Evolutionary conservation across 2,797 vertebrate species (phyloP), one percentile per base, ranked within the genome.

Genomic region (Gallinago stenura): DNA sequence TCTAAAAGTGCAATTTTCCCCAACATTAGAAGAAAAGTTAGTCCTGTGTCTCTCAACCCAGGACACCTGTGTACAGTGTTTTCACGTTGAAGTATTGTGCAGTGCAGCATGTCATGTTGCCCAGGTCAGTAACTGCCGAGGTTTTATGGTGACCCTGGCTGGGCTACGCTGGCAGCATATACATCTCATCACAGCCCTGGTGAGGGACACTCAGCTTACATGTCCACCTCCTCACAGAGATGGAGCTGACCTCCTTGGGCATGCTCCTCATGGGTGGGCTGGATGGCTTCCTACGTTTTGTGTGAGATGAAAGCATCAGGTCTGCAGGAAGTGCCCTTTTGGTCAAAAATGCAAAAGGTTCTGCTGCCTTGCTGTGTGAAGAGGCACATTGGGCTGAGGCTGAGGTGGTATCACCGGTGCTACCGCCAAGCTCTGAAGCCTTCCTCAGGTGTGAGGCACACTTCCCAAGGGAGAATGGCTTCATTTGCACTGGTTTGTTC

Each of bases 121-220:
- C 25, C 25, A 16, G 4, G 4, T 10, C 33, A 57, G 28, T 50
- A 41, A 8, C 17, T n/a, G 33, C 28, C n/a, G n/a, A 4, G 45
- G 30, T 41, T 68, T 37, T 28, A 6, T 26, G 56, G 35, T 60
- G 35, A 8, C 53, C 7, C 9, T 64, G 26, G 12, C 26, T 18
- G 26, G 11, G 31, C 53, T 37, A 0, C 9, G 31, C 60, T 78
- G 72, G 28, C 11, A 6, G 41, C 12, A 14, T 11, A 9, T 5
- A 5, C 0, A 1, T 37, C 28, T 75, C 3, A 0, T 70, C 30
- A 56, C 11, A 21, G 60, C 20, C 37, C 24, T 30, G 31, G 5
- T 8, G 39, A 17, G 39, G n/a, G 19, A 25, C 12, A 3, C 48
- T 51, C 15, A 7, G 8, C 0, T 0, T 45, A 35, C 25, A 13